A percentile compares a stretch with the other conserved stretches of the same genome.
Conservation (phyloP, 2,113 vertebrate genomes). For the human region GRCh38 chr16:5735001-5735500, state of each 20-base stretch:
- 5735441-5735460: background rate
- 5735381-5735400: no score
- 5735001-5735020: background rate
- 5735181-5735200: background rate
- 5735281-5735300: background rate
- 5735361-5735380: background rate
- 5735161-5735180: background rate
- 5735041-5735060: background rate
- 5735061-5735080: no score
- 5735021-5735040: rapidly evolving
- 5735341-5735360: background rate
- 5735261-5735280: background rate
- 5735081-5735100: rapidly evolving
- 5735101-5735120: background rate
- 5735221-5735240: background rate
- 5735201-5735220: background rate
- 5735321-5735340: background rate
- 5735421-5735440: background rate
- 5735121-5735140: background rate
- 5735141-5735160: background rate
- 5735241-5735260: background rate
- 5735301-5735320: background rate
- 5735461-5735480: background rate
- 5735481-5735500: rapidly evolving
- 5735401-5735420: background rate